phyloP scores from a whole-genome alignment of 2,113 vertebrate species.

The Halichoerus grypus region DNA sequence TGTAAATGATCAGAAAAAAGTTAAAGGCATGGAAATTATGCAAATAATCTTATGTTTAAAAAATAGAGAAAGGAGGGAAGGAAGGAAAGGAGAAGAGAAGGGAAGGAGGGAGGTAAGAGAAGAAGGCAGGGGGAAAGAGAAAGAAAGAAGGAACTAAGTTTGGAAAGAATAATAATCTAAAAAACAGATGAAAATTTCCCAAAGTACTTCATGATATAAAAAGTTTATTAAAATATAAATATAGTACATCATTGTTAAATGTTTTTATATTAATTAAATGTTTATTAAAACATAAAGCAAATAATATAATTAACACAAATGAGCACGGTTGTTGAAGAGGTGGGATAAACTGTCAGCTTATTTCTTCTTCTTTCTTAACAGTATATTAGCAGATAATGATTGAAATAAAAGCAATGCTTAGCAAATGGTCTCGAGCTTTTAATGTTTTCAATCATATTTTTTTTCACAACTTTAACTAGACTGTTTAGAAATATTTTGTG shows the following conservation, averaged over 20 bases:
- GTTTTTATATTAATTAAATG: not conserved
- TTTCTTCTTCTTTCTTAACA: not conserved
- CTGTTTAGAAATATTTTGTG: not conserved
- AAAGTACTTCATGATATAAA: not conserved
- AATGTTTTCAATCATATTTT: not conserved
- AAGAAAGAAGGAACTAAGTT: not conserved
- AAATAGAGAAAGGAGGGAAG: not conserved
- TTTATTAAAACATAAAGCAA: not conserved
- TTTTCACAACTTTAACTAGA: not conserved
- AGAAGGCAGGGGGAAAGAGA: not conserved
- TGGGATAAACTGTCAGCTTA: not conserved
- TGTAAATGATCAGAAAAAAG: not conserved
- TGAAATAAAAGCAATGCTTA: not conserved
- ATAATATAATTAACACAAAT: not conserved
- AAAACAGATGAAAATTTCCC: not conserved
- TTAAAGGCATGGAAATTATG: not conserved
- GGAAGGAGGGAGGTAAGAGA: rapidly evolving
- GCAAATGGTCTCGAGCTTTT: not conserved
- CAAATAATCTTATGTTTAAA: not conserved
- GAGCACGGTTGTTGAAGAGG: not conserved
- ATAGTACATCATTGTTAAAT: not conserved
- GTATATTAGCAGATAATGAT: not conserved
- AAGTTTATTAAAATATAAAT: constrained; percentile 1
- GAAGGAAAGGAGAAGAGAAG: not conserved
- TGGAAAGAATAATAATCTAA: not conserved